Evolutionary conservation across 2,113 vertebrate genomes (phyloP).

Genomic region (Hyperopisus bebe): DNA sequence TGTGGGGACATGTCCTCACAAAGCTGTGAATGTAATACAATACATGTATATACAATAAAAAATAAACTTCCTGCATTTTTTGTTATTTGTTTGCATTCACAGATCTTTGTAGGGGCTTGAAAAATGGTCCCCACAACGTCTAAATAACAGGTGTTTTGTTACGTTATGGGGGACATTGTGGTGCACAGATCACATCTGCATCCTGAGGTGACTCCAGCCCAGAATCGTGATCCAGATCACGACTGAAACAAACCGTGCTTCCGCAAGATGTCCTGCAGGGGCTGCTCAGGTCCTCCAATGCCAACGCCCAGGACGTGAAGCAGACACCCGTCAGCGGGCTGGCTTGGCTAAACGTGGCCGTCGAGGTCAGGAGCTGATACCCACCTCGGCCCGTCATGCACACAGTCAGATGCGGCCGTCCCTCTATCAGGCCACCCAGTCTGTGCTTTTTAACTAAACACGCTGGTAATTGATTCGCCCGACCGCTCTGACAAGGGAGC

Average conservation of each 20-base stretch:
- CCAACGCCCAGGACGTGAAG: not conserved
- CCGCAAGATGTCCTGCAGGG: not conserved
- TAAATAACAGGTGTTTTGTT: too few relatives aligned
- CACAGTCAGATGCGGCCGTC: not conserved
- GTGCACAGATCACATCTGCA: not conserved
- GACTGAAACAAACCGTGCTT: not conserved
- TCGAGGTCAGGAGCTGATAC: not conserved
- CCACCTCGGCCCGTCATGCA: not conserved
- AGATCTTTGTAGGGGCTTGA: too few relatives aligned
- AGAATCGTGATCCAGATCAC: not conserved
- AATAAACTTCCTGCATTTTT: too few relatives aligned
- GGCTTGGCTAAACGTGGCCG: not conserved
- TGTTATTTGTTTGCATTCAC: too few relatives aligned
- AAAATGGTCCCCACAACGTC: too few relatives aligned
- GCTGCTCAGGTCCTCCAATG: not conserved
- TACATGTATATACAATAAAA: too few relatives aligned
- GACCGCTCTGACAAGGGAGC: not conserved
- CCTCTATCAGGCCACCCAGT: not conserved
- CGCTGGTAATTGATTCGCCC: not conserved
- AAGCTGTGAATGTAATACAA: too few relatives aligned
- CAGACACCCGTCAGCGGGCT: not conserved
- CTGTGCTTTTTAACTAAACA: not conserved
- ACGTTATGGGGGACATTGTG: not conserved
- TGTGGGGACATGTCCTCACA: too few relatives aligned
- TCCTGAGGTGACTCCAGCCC: not conserved